Base-by-base conservation (phyloP, 2,797 vertebrate genomes). In the Fratercula arctica region DNA sequence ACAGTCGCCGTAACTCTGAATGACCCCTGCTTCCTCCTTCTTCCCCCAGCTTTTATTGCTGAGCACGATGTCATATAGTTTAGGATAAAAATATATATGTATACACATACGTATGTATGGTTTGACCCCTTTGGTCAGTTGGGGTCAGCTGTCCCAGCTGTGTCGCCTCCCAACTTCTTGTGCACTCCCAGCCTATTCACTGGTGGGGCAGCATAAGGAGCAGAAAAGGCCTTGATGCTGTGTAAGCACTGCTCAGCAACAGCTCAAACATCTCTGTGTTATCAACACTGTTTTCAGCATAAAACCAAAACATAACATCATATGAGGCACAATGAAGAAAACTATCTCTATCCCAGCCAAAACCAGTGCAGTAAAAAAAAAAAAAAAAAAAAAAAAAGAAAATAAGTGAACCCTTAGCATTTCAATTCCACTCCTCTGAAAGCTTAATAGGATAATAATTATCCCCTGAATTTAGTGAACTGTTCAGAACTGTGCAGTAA, bases 1-100 rank as follows among this genome's bases (percentile, higher is more conserved):
- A 21, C 4, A 77, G 67, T 13, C 0, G 0, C 2, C 20, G 12
- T 37, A 5, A 26, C 4, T 45, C 9, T 2, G 11, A 66, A 68
- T 0, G 1, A 9, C 7, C 13, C 10, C 14, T 5, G 3, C 16
- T 39, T 8, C 18, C 18, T 69, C 9, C 25, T 59, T 59, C 26
- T 73, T 61, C 11, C 8, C 28, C 1, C 3, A 54, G 13, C 28
- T 78, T 68, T 74, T 46, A 26, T 20, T 83, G 13, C 9, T 15
- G 4, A 74, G 10, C 10, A 64, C 4, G 5, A 24, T 0, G 0
- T 48, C 29, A 12, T 35, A 31, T 53, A 3, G 7, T 84, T 51
- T 86, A 21, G 10, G 25, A 54, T 41, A 41, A 41, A 41, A 6
- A 20, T 5, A 16, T 29, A 43, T 31, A 33, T 31, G 33, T 45